Evolutionary conservation across 2,113 vertebrate genomes (phyloP).

Genomic region (Centrocercus urophasianus): DNA sequence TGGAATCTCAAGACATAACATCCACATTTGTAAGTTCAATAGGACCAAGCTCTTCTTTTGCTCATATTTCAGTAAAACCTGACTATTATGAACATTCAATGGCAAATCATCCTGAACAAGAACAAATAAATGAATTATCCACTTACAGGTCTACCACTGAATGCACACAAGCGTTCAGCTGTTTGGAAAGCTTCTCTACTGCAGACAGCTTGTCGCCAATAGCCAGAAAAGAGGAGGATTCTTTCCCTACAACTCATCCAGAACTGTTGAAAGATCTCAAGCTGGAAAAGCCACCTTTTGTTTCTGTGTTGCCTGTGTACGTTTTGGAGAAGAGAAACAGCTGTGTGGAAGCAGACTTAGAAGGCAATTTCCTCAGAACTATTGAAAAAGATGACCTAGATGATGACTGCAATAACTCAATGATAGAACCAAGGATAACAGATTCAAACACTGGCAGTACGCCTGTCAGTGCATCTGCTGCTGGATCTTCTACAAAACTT

Average conservation of each 20-base stretch:
- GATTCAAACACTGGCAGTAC: conserved; percentile 3
- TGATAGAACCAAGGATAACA: conserved; percentile 16
- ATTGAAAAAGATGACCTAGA: conserved; percentile 45
- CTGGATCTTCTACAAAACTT: not conserved
- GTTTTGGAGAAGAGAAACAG: conserved; percentile 36
- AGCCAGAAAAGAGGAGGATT: conserved; percentile 9
- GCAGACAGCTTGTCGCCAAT: not conserved
- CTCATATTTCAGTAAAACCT: conserved; percentile 32
- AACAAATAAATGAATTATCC: conserved; percentile 56
- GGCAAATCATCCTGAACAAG: conserved; percentile 59
- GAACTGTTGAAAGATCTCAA: not conserved
- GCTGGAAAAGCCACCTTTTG: not conserved
- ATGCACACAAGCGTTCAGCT: conserved; percentile 14
- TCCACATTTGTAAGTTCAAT: conserved; percentile 50
- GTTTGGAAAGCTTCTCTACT: conserved; percentile 2
- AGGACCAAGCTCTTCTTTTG: conserved; percentile 11
- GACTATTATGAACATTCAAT: conserved; percentile 49
- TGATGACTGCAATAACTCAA: not conserved
- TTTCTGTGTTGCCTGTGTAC: not conserved
- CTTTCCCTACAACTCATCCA: not conserved
- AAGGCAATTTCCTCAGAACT: conserved; percentile 22
- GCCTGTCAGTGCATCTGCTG: not conserved
- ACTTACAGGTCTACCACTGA: not conserved
- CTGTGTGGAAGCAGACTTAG: conserved; percentile 4
- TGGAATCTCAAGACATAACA: not conserved